Conservation (phyloP, 1,140 invertebrate genomes). For the Drosophila persimilis region DNA sequence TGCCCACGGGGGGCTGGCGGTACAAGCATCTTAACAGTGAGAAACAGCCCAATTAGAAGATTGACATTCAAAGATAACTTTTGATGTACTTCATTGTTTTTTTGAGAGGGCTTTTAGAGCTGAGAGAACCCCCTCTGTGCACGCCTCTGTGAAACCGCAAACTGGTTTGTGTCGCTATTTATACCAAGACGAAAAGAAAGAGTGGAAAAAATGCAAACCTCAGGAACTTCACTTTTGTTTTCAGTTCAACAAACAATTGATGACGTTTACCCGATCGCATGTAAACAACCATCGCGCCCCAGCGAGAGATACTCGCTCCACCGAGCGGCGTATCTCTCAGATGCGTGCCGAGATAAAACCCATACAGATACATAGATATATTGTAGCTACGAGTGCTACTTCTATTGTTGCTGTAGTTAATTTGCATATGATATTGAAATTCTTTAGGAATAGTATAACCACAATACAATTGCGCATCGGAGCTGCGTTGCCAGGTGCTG, state of each 20-base stretch:
- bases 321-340: slow-evolving; percentile 20
- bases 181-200: slow-evolving; percentile 24
- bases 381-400: background rate
- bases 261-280: slow-evolving; percentile 48
- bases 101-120: background rate
- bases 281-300: slow-evolving; percentile 46
- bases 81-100: slow-evolving; percentile 8
- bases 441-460: slow-evolving; percentile 42
- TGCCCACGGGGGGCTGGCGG: background rate
- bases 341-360: slow-evolving; percentile 34
- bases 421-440: slow-evolving; percentile 67
- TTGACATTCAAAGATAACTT: slow-evolving; percentile 24
- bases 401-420: slow-evolving; percentile 35
- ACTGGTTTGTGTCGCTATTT: slow-evolving; percentile 50
- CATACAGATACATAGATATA: background rate
- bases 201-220: slow-evolving; percentile 33
- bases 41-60: slow-evolving; percentile 38
- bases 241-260: slow-evolving; percentile 35
- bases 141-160: slow-evolving; percentile 23
- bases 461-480: slow-evolving; percentile 49
- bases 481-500: slow-evolving; percentile 18
- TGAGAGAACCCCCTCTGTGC: background rate
- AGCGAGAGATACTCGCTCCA: background rate
- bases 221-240: slow-evolving; percentile 73
- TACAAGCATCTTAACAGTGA: slow-evolving; percentile 11